Evolutionary conservation across 2,888 invertebrate species (phyloP), one percentile per base, ranked within the genome.

Genomic region (Bedellia somnulentella): DNA sequence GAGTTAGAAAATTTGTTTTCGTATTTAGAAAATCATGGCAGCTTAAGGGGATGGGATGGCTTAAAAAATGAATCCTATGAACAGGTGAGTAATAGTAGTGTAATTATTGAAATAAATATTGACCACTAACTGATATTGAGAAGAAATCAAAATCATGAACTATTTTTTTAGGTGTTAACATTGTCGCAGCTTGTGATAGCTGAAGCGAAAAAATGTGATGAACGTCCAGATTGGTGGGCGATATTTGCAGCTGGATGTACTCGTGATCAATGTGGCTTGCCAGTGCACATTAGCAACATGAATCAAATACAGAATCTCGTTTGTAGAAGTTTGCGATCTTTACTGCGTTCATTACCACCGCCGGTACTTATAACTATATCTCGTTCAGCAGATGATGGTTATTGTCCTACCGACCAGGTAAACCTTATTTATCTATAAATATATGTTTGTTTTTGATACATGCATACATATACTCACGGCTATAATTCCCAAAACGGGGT

Each of bases 181-280:
- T 47, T 87, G 29, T 76, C 79, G 2, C 63, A 58, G 4, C 49
- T 52, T 5, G 56, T 87, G 16, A 58, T 33, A 44, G 58, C 36
- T 17, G 79, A 48, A 54, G 77, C 66, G 13, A 53, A 77, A 34
- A 84, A 85, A 44, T 54, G 76, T 3, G 80, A 82, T 9, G 75
- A 80, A 12, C 79, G 82, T 26, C 82, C 90, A 22, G 87, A 92
- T 51, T 93, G 89, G 87, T 79, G 82, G 50, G 67, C 89, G 34
- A 78, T 94, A 5, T 90, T 88, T 49, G 87, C 92, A 43, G 90
- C 89, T 18, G 94, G 94, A 3, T 92, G 90, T 52, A 94, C 94
- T 0, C 84, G 88, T 36, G 93, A 94, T 52, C 86, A 89, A 44
- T 85, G 85, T 4, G 91, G 89, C 13, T 60, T 94, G 31, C 94